phyloP scores from a whole-genome alignment of 2,888 invertebrate genomes.

The Eupithecia insigniata region DNA sequence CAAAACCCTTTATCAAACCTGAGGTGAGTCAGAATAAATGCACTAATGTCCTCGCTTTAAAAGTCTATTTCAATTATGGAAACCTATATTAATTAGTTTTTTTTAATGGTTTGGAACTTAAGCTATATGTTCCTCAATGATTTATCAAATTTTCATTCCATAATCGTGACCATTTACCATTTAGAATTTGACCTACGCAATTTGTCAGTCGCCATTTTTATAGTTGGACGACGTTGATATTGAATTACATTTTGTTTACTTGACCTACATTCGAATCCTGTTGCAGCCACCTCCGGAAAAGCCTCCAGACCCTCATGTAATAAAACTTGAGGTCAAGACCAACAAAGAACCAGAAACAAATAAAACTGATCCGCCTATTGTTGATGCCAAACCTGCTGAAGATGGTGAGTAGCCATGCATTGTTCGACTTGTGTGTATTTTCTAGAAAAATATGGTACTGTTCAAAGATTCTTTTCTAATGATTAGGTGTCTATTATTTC shows the following conservation, averaged over 20 bases:
- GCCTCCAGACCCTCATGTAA: constrained; percentile 46
- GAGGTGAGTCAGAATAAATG: constrained; percentile 66
- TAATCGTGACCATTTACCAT: constrained; percentile 15
- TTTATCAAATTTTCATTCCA: constrained; percentile 9
- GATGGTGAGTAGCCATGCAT: constrained; percentile 61
- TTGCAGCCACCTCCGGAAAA: constrained; percentile 55
- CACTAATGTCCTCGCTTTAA: constrained; percentile 48
- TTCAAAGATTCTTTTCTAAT: not conserved
- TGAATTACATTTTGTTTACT: constrained; percentile 49
- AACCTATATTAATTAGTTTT: constrained; percentile 17
- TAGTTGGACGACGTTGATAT: constrained; percentile 38
- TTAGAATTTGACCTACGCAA: constrained; percentile 41
- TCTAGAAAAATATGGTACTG: not conserved
- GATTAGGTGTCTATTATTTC: not conserved
- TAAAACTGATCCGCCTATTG: constrained; percentile 64
- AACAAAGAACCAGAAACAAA: constrained; percentile 57
- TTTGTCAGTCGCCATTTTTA: constrained; percentile 61
- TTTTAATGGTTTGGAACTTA: constrained; percentile 7
- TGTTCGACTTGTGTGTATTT: not conserved
- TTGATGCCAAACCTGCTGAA: constrained; percentile 67
- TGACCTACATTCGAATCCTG: constrained; percentile 47
- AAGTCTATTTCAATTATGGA: constrained; percentile 26
- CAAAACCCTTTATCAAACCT: constrained; percentile 62
- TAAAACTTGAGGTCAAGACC: constrained; percentile 56
- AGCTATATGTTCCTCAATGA: not conserved